Conservation (phyloP, 2,113 vertebrate genomes). For the Oreocharis arfaki region DNA sequence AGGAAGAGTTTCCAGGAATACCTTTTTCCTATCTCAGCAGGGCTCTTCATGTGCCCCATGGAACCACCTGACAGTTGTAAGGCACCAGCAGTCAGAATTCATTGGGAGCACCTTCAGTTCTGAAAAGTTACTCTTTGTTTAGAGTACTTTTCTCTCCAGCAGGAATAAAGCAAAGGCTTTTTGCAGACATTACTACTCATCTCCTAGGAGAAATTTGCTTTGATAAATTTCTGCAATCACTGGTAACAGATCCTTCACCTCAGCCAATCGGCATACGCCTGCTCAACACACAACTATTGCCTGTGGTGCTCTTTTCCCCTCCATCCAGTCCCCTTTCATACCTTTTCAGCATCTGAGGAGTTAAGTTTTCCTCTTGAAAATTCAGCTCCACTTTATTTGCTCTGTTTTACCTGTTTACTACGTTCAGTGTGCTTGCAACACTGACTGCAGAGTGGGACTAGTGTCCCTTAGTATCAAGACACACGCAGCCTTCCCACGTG, state of each 20-base stretch:
- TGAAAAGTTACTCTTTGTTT: neutral
- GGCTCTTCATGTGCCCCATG: neutral
- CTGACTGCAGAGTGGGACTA: neutral
- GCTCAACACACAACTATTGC: neutral
- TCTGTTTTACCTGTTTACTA: neutral
- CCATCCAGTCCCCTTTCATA: neutral
- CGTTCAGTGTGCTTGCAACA: neutral
- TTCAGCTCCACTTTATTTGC: neutral
- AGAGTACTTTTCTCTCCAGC: neutral
- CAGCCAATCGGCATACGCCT: fast-evolving
- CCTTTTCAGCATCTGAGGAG: neutral
- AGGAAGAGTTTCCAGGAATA: neutral
- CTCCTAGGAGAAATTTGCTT: neutral
- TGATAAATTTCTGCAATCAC: neutral
- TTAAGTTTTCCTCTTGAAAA: neutral
- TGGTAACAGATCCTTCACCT: neutral
- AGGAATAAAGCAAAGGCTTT: neutral
- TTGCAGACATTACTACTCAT: neutral
- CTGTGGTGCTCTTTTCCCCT: neutral
- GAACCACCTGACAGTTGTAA: neutral
- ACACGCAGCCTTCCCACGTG: neutral
- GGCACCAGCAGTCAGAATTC: neutral
- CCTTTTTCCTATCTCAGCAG: neutral
- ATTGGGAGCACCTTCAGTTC: neutral
- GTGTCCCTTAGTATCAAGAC: neutral